Percentiles rank a stretch among this genome's conserved stretches.
phyloP scores from a whole-genome alignment of 2,797 vertebrate species.

The Loris lydekkerianus region DNA sequence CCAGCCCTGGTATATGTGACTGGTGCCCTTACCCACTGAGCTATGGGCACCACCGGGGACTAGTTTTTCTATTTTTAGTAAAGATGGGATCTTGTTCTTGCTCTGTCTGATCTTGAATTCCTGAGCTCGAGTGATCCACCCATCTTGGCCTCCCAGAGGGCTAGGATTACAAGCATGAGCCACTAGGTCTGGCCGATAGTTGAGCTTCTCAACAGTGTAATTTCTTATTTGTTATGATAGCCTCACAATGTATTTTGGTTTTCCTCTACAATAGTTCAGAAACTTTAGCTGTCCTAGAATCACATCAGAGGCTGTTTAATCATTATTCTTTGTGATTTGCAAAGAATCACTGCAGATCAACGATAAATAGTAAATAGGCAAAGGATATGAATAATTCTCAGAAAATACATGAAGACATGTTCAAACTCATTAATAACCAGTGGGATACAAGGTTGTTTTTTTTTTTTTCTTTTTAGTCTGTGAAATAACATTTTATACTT shows the following conservation, averaged over 20 bases:
- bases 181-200: background rate
- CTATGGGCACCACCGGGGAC: too few species aligned
- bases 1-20: too few species aligned
- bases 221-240: slow-evolving; percentile 45
- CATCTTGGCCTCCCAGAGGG: too few species aligned
- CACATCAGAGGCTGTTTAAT: background rate
- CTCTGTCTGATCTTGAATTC: too few species aligned
- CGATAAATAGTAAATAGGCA: slow-evolving; percentile 13
- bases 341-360: slow-evolving; percentile 36
- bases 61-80: too few species aligned
- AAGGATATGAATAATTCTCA: slow-evolving; percentile 10
- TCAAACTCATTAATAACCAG: background rate
- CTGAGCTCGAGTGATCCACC: too few species aligned
- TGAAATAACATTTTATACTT: background rate
- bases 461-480: background rate
- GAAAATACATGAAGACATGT: background rate
- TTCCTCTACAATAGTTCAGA: slow-evolving; percentile 15
- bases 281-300: background rate
- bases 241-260: slow-evolving; percentile 28
- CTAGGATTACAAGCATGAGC: too few species aligned
- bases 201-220: background rate
- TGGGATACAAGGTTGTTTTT: background rate
- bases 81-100: too few species aligned
- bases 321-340: slow-evolving; percentile 29
- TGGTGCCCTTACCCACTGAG: too few species aligned